Base-by-base conservation (phyloP, 2,888 invertebrate species). In the Pegoplata infirma region DNA sequence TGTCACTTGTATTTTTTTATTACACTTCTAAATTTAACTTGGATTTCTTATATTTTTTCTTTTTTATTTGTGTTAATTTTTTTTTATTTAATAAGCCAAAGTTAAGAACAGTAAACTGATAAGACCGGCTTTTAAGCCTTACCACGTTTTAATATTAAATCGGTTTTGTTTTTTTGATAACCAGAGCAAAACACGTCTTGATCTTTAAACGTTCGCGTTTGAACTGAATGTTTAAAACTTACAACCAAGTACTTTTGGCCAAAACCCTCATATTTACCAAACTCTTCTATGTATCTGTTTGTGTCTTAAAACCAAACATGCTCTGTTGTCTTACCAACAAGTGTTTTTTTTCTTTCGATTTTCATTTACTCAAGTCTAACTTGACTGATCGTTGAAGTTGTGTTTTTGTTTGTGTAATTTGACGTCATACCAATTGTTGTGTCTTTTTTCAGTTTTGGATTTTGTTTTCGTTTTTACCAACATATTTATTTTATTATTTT, bases 171-270 rank as follows among this genome's bases (percentile, higher is more conserved):
- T n/a, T n/a, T n/a, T n/a, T n/a, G 19, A 46, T 49, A 59, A 23
- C 7, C 17, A 46, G 59, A 74, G 75, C 61, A 36, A 78, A 81
- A 73, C 82, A 86, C 89, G 87, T 89, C 88, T 87, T 85, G 73
- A 86, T 86, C 85, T 84, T 83, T 83, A 86, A 86, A 85, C 85
- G 86, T 85, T 86, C 88, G 87, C 87, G 87, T 83, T 84, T 85
- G 84, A 86, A 89, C 89, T 89, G 88, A 88, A 83, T 85, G 82
- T 85, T 85, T 81, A 83, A 85, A 82, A 78, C 82, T 84, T 81
- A 80, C 76, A 83, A 83, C 84, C 84, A 84, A 85, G 84, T 83
- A 86, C 83, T 86, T 87, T 86, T 85, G 86, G 86, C 85, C 82
- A 85, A 83, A 78, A 81, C 75, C 82, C 59, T 49, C 59, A 63